Conservation (phyloP, 2,888 invertebrate species). For the Theretra japonica region DNA sequence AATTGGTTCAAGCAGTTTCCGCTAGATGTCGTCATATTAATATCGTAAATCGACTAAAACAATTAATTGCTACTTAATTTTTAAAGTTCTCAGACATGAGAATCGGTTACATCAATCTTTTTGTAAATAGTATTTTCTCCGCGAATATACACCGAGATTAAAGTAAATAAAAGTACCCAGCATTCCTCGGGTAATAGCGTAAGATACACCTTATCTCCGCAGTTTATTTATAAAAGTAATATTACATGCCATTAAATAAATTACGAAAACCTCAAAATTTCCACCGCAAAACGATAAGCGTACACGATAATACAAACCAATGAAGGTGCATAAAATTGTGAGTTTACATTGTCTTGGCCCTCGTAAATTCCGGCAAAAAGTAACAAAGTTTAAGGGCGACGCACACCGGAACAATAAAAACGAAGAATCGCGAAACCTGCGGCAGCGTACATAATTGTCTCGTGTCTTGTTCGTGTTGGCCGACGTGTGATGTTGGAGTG, state of each 20-base stretch:
- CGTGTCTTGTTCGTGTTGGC: slow-evolving; percentile 56
- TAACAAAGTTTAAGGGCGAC: slow-evolving; percentile 43
- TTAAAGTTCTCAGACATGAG: too few species aligned
- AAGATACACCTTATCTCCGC: slow-evolving; percentile 43
- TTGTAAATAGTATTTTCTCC: neutral
- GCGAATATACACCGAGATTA: neutral
- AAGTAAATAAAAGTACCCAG: neutral
- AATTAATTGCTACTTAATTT: too few species aligned
- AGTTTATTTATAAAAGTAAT: slow-evolving; percentile 33
- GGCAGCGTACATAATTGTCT: slow-evolving; percentile 61
- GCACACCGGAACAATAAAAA: slow-evolving; percentile 51
- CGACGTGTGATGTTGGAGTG: slow-evolving; percentile 53
- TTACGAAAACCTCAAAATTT: slow-evolving; percentile 36
- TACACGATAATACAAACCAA: slow-evolving; percentile 12
- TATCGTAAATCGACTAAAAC: too few species aligned
- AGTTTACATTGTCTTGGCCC: slow-evolving; percentile 49
- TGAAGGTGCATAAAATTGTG: slow-evolving; percentile 22
- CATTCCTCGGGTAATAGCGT: slow-evolving; percentile 10
- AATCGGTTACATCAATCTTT: neutral
- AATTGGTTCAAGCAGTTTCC: too few species aligned
- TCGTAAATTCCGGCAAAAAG: slow-evolving; percentile 54
- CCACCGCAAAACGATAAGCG: slow-evolving; percentile 22
- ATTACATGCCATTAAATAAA: slow-evolving; percentile 14
- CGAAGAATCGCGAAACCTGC: slow-evolving; percentile 46
- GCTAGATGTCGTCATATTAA: too few species aligned